These are phyloP conservation scores for Copidosoma floridanum DNA, from an alignment of 1,140 invertebrate species.

Conservation along the genomic window DNA sequence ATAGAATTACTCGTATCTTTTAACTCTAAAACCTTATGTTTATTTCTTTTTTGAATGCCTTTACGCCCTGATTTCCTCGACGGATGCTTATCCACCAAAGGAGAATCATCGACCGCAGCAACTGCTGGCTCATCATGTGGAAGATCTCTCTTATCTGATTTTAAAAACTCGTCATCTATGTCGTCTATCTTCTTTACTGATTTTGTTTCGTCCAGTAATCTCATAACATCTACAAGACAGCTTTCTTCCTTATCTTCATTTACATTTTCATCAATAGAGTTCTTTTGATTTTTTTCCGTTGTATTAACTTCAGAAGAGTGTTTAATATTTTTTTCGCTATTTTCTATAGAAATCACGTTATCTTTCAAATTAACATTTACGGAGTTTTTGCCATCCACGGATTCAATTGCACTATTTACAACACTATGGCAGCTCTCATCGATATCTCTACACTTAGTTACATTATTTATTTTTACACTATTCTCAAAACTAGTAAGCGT, in stretches of 20 bases:
- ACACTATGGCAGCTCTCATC: too few species aligned
- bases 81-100: too few species aligned
- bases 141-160: slow-evolving; percentile 33
- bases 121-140: slow-evolving; percentile 22
- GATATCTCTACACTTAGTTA: too few species aligned
- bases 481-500: slow-evolving; percentile 6
- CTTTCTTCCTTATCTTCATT: slow-evolving; percentile 29
- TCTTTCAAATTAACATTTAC: neutral
- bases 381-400: neutral
- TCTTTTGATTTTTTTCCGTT: slow-evolving; percentile 40
- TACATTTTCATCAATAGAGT: slow-evolving; percentile 22
- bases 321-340: too few species aligned
- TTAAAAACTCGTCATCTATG: slow-evolving; percentile 9
- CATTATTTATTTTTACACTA: neutral
- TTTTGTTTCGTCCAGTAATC: slow-evolving; percentile 33
- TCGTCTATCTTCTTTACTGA: slow-evolving; percentile 7
- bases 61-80: neutral
- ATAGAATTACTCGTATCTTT: neutral
- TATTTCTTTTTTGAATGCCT: slow-evolving; percentile 4
- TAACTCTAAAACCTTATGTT: neutral
- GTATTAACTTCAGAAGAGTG: too few species aligned
- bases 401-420: neutral
- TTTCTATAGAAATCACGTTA: too few species aligned
- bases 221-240: slow-evolving; percentile 37
- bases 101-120: neutral